phyloP scores from a whole-genome alignment of 2,113 vertebrate genomes.

The Theristicus caerulescens region DNA sequence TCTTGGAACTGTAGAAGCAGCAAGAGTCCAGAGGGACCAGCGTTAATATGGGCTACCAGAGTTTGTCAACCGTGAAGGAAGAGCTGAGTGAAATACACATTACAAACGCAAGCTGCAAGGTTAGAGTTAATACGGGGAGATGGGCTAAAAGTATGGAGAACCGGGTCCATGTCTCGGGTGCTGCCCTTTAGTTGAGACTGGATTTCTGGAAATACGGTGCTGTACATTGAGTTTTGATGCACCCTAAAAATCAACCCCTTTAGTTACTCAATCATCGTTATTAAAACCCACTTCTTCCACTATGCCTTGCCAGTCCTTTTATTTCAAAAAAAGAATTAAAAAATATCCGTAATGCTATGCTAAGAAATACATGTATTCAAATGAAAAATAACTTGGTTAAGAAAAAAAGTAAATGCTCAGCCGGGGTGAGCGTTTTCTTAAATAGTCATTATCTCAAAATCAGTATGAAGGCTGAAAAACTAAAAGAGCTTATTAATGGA shows the following conservation, averaged over 20 bases:
- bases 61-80: neutral
- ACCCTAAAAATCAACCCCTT: neutral
- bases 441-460: constrained; percentile 32
- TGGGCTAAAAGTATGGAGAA: neutral
- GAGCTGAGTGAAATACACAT: neutral
- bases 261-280: neutral
- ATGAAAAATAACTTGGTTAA: neutral
- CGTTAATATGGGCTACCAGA: rapidly evolving
- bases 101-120: neutral
- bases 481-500: constrained; percentile 55
- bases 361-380: neutral
- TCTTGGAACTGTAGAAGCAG: neutral
- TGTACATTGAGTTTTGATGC: neutral
- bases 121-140: neutral
- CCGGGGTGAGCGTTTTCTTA: neutral
- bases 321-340: neutral
- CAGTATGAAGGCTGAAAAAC: constrained; percentile 1
- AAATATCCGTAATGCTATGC: neutral
- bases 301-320: neutral
- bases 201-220: neutral
- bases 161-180: too few relatives aligned
- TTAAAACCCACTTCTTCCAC: neutral
- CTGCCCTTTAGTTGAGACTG: neutral
- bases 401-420: constrained; percentile 4
- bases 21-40: neutral